These are phyloP conservation scores for Heteromormyrus szaboi DNA, from an alignment of 2,797 vertebrate species.

Conservation along the genomic window DNA sequence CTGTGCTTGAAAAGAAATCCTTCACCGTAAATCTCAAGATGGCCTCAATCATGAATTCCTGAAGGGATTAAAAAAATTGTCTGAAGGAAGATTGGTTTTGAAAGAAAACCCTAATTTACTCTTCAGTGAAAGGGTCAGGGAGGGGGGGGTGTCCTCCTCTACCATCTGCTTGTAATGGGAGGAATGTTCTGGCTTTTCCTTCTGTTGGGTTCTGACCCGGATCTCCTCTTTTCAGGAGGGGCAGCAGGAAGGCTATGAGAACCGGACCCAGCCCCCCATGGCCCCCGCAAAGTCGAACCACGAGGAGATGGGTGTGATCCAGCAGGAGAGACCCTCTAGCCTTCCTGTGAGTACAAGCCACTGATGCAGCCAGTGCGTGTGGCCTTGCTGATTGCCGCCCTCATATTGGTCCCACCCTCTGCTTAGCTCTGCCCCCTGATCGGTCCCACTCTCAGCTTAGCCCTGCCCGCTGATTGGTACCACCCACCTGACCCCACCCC, in stretches of 20 bases:
- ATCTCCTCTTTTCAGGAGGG: constrained; percentile 60
- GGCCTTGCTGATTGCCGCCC: neutral
- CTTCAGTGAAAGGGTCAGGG: neutral
- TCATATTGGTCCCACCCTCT: neutral
- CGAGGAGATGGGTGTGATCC: constrained; percentile 71
- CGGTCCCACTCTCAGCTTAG: neutral
- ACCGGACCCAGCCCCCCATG: constrained; percentile 66
- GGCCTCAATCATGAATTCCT: neutral
- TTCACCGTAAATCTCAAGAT: neutral
- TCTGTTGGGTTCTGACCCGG: neutral
- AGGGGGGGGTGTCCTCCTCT: neutral
- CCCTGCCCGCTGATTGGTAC: too few species aligned
- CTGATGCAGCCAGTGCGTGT: neutral
- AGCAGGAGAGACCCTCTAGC: constrained; percentile 73
- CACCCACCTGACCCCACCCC: neutral
- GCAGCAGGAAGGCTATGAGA: constrained; percentile 80
- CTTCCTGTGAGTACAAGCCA: constrained; percentile 77
- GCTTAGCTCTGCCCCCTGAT: neutral
- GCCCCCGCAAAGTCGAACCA: constrained; percentile 80
- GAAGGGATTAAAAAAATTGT: neutral
- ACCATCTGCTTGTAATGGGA: neutral
- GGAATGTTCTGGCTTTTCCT: neutral
- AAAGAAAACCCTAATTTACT: neutral
- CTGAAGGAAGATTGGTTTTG: neutral
- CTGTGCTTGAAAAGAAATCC: neutral